Evolutionary conservation across 2,888 invertebrate species (phyloP).

Genomic region (Capitulum mitella): DNA sequence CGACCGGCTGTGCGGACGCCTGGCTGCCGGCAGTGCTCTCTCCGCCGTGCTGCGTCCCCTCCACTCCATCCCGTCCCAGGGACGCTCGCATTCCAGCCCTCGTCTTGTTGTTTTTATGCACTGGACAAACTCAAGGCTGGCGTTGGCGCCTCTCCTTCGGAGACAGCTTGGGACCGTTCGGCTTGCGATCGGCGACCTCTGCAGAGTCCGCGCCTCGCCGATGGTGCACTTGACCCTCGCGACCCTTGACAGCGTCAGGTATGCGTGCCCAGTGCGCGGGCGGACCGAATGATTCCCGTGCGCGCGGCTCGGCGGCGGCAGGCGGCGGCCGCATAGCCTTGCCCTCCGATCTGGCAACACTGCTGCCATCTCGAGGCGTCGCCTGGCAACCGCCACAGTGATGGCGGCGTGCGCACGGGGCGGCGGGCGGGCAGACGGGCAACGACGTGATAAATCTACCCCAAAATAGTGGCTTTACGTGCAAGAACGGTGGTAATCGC

Average conservation of each 20-base stretch:
- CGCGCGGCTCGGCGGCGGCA: not conserved
- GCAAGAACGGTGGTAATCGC: not conserved
- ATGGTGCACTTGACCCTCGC: too few relatives aligned
- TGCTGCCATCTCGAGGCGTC: not conserved
- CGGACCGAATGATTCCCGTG: too few relatives aligned
- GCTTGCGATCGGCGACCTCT: too few relatives aligned
- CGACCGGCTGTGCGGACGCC: too few relatives aligned
- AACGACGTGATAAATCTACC: conserved; percentile 14
- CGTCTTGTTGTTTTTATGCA: not conserved
- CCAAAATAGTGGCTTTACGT: not conserved
- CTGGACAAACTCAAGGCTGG: not conserved
- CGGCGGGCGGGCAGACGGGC: not conserved
- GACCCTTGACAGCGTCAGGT: too few relatives aligned
- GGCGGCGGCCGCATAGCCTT: not conserved
- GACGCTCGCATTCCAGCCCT: conserved; percentile 3
- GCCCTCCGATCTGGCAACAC: not conserved
- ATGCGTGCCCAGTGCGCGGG: too few relatives aligned
- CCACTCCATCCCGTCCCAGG: not conserved
- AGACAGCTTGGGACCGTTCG: too few relatives aligned
- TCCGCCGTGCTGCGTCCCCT: too few relatives aligned
- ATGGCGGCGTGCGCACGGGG: not conserved
- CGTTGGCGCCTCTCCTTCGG: not conserved
- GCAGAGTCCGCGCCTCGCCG: too few relatives aligned
- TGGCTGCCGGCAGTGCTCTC: too few relatives aligned
- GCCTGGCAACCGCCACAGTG: not conserved